Conservation (phyloP, 2,888 invertebrate genomes). For the Therioaphis trifolii region DNA sequence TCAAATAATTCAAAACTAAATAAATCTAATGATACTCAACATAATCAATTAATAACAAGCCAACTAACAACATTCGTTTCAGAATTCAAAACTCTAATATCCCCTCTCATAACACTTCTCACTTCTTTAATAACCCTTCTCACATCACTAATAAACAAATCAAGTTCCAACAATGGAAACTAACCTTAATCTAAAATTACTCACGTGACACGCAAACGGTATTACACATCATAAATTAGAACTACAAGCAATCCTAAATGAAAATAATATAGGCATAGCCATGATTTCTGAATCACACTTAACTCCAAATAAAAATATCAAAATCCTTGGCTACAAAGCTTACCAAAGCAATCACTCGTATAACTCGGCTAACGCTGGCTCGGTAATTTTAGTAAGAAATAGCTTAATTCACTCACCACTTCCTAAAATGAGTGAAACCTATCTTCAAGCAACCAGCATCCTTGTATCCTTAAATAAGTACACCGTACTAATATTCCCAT, state of each 20-base stretch:
- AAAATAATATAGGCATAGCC: conserved; percentile 4
- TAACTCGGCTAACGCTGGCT: no score
- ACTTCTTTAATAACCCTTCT: conserved; percentile 9
- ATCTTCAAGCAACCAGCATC: no score
- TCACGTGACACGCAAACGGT: conserved; percentile 50
- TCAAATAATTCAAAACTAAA: no score
- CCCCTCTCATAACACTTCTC: no score
- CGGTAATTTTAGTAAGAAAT: no score
- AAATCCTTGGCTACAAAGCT: conserved; percentile 1
- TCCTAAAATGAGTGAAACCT: no score
- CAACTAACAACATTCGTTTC: no score
- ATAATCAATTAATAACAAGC: no score
- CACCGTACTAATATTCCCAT: neutral
- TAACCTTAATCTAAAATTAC: neutral
- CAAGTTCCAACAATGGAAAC: conserved; percentile 15
- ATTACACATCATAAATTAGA: conserved; percentile 10
- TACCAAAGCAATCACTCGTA: conserved; percentile 3
- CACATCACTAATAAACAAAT: neutral
- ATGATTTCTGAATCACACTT: conserved; percentile 37
- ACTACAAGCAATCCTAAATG: neutral
- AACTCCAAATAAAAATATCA: neutral
- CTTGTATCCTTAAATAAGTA: neutral
- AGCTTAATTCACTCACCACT: no score
- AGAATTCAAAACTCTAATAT: no score
- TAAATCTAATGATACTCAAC: no score